These are phyloP conservation scores for Dugesia japonica DNA, from an alignment of 2,888 invertebrate genomes.

Conservation along the genomic window DNA sequence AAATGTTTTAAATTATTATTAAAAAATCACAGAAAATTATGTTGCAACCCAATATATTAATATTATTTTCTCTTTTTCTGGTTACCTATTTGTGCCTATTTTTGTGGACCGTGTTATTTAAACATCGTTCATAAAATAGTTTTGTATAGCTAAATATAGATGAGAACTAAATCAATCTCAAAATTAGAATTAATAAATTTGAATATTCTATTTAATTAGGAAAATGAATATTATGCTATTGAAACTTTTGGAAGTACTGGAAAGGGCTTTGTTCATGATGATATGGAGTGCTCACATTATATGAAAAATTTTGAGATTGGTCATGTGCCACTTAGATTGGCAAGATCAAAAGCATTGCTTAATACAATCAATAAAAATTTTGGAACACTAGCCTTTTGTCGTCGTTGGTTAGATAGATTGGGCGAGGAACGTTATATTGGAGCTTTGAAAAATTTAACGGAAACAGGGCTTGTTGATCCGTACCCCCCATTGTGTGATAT, in stretches of 20 bases:
- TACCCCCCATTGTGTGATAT: conserved; percentile 94
- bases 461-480: conserved; percentile 87
- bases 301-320: conserved; percentile 91
- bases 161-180: too few species aligned
- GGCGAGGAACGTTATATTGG: conserved; percentile 92
- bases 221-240: conserved; percentile 94
- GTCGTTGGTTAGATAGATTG: conserved; percentile 88
- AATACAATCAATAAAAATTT: conserved; percentile 87
- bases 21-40: too few species aligned
- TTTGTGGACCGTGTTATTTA: too few species aligned
- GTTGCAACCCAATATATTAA: too few species aligned
- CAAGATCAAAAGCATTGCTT: conserved; percentile 76
- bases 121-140: too few species aligned
- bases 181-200: too few species aligned
- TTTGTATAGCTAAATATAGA: too few species aligned
- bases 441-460: conserved; percentile 91
- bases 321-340: conserved; percentile 72
- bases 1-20: too few species aligned
- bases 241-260: conserved; percentile 98
- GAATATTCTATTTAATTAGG: conserved; percentile 47
- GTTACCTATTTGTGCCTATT: too few species aligned
- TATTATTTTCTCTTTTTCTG: too few species aligned
- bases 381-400: conserved; percentile 89
- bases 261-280: conserved; percentile 71
- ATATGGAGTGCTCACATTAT: conserved; percentile 97